Evolutionary conservation across 2,113 vertebrate species (phyloP), one percentile per base, ranked within the genome.

Genomic region (Calidris pugnax): DNA sequence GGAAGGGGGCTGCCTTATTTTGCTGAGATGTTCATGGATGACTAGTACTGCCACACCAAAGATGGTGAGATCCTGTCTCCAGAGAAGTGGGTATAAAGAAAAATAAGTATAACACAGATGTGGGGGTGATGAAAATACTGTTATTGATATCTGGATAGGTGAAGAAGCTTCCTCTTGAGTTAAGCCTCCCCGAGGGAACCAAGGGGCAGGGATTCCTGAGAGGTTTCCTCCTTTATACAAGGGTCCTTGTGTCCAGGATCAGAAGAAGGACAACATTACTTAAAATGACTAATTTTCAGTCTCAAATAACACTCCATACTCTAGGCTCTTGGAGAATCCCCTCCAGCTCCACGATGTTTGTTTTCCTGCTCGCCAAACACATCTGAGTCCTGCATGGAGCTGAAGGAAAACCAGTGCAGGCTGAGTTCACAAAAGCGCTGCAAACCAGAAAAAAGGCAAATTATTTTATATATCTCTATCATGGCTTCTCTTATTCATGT

Each of bases 391-490:
- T 14, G 6, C 0, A 1, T 53, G 56, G 37, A 64, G 75, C 56
- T 43, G 67, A 93, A 86, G 39, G 48, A 77, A 94, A 93, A 64
- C 39, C 59, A 60, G 27, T 2, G 21, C 82, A 75, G 73, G 24
- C 89, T 43, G 73, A 78, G 66, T n/a, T 87, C 88, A 72, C 80
- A 75, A 90, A 88, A 81, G 45, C 86, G 73, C 84, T 78, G 71
- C 73, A 87, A 89, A 72, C 76, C 75, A 81, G 73, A 22, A 87
- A 48, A 93, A 85, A 82, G 80, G 37, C 80, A 94, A 95, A 91
- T 97, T 93, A 97, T 95, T 95, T 95, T 82, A 64, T 87, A 24
- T 87, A 79, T 92, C 86, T 96, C 83, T 95, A 72, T 92, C 83
- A 76, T 41, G 48, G 48, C n/a, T 94, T 95, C 89, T 92, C 89